A percentile compares a stretch with the other conserved stretches of the same genome.
Conservation (phyloP, 2,797 vertebrate genomes). For the Novumbra hubbsi region DNA sequence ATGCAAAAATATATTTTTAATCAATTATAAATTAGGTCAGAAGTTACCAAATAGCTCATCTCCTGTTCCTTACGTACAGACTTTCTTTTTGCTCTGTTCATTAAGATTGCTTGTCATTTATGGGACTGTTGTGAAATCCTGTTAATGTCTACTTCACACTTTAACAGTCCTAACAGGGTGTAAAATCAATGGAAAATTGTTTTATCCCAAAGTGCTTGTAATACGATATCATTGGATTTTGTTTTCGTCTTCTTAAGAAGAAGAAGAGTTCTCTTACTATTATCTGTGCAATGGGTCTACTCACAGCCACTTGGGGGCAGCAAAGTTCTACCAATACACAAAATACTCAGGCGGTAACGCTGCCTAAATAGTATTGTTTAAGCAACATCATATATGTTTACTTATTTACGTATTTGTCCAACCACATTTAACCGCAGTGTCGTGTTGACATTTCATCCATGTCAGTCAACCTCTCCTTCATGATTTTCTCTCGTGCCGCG, state of each 20-base stretch:
- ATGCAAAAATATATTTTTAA: too few species aligned
- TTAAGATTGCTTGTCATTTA: too few species aligned
- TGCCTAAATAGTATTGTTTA: neutral
- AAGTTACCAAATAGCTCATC: too few species aligned
- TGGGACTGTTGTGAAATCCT: too few species aligned
- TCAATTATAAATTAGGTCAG: too few species aligned
- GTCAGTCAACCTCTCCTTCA: neutral
- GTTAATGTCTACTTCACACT: too few species aligned
- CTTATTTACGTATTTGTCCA: neutral
- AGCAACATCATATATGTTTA: neutral
- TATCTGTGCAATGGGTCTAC: neutral
- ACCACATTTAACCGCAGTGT: neutral
- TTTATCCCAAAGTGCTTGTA: too few species aligned
- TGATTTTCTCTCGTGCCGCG: neutral
- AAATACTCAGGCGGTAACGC: neutral
- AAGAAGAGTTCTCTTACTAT: neutral
- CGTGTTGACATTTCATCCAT: neutral
- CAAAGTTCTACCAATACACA: slow-evolving; percentile 22
- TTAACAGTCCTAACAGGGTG: too few species aligned
- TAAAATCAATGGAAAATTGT: too few species aligned
- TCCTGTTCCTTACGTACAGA: too few species aligned
- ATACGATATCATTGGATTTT: neutral
- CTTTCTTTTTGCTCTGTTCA: too few species aligned
- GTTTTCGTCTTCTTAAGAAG: neutral
- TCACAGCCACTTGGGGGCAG: slow-evolving; percentile 52